phyloP scores from a whole-genome alignment of 2,888 invertebrate genomes.

The Monoplex corrugatus region DNA sequence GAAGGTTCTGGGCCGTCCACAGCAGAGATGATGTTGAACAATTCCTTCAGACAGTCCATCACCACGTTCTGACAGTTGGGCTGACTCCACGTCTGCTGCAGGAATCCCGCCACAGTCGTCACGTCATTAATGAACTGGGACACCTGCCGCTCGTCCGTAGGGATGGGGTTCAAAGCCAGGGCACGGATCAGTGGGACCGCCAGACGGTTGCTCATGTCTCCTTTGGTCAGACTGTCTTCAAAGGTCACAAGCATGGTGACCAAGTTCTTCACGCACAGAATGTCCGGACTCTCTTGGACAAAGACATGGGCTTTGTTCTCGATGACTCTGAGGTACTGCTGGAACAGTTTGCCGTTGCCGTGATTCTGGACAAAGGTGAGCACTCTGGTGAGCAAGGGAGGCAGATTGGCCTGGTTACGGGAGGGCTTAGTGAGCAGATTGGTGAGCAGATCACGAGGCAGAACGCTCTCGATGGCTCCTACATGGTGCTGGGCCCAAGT shows the following conservation, averaged over 20 bases:
- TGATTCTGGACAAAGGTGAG: slow-evolving; percentile 49
- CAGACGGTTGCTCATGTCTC: slow-evolving; percentile 30
- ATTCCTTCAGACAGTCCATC: slow-evolving; percentile 66
- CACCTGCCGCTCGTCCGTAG: slow-evolving; percentile 60
- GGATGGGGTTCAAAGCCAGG: slow-evolving; percentile 56
- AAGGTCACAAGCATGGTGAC: slow-evolving; percentile 49
- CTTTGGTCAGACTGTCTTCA: slow-evolving; percentile 36
- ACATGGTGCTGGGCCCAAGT: slow-evolving; percentile 70
- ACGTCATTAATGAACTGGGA: slow-evolving; percentile 67
- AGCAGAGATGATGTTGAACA: slow-evolving; percentile 75
- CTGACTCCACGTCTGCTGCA: slow-evolving; percentile 67
- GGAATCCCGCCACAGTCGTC: slow-evolving; percentile 63
- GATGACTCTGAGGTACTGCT: slow-evolving; percentile 62
- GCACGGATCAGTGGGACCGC: slow-evolving; percentile 32
- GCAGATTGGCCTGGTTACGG: slow-evolving; percentile 62
- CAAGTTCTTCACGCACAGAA: slow-evolving; percentile 65
- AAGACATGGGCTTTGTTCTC: slow-evolving; percentile 67
- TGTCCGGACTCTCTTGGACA: slow-evolving; percentile 60
- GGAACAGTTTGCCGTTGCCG: slow-evolving; percentile 53
- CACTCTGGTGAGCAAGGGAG: slow-evolving; percentile 64
- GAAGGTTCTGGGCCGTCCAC: slow-evolving; percentile 68
- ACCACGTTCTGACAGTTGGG: slow-evolving; percentile 53
- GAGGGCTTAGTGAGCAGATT: slow-evolving; percentile 62
- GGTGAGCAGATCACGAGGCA: slow-evolving; percentile 66
- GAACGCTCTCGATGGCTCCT: slow-evolving; percentile 65